Evolutionary conservation across 2,888 invertebrate genomes (phyloP).

Genomic region (Lasius platythorax): DNA sequence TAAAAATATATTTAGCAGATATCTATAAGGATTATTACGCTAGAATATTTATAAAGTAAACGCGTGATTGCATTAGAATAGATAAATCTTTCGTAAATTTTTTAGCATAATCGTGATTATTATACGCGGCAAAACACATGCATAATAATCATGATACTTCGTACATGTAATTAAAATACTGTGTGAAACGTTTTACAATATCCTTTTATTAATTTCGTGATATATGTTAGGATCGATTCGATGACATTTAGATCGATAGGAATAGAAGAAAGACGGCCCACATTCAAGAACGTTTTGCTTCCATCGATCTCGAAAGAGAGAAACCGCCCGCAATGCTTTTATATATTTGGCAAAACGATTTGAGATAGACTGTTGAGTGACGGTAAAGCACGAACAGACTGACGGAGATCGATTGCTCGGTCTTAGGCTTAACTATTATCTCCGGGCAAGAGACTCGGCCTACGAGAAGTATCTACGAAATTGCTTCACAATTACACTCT

Average conservation of each 20-base stretch:
- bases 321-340: conserved; percentile 59
- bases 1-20: background rate
- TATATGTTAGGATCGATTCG: background rate
- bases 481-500: conserved; percentile 70
- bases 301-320: conserved; percentile 53
- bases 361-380: conserved; percentile 69
- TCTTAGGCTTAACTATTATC: conserved; percentile 72
- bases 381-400: conserved; percentile 68
- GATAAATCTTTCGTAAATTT: background rate
- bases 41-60: background rate
- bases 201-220: background rate
- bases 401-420: conserved; percentile 78
- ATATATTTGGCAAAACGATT: conserved; percentile 65
- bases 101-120: background rate
- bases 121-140: background rate
- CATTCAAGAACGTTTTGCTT: conserved; percentile 61
- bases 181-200: background rate
- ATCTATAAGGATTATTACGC: background rate
- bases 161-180: background rate
- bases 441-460: conserved; percentile 65
- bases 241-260: background rate
- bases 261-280: conserved; percentile 23
- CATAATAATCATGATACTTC: background rate
- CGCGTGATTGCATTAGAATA: background rate
- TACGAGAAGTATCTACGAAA: conserved; percentile 69